A percentile compares a stretch with the other conserved stretches of the same genome.
Conservation (phyloP, 2,797 vertebrate genomes). For the Pseudopleuronectes americanus region DNA sequence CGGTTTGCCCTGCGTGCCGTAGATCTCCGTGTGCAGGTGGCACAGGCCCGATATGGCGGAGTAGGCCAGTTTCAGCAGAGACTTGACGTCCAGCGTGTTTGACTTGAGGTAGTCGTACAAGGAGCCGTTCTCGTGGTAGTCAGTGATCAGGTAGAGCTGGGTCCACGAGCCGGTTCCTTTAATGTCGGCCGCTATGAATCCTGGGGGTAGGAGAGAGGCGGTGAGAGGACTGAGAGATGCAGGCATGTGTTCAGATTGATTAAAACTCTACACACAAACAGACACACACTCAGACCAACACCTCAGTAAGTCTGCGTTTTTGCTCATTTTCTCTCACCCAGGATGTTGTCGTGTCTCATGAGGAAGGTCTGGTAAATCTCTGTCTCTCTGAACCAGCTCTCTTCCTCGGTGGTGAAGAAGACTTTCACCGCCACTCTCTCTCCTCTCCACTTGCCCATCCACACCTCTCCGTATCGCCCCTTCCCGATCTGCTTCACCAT, state of each 20-base stretch:
- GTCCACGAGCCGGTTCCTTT: constrained; percentile 99
- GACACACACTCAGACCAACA: no score
- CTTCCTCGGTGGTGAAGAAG: constrained; percentile 97
- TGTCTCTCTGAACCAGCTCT: constrained; percentile 98
- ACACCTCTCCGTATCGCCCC: constrained; percentile 97
- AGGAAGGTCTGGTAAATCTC: constrained; percentile 99
- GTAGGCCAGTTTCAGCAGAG: constrained; percentile 91
- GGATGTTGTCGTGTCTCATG: constrained; percentile 98
- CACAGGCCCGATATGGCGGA: constrained; percentile 94
- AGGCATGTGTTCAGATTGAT: not conserved
- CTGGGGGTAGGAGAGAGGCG: constrained; percentile 68
- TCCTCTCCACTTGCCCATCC: constrained; percentile 97
- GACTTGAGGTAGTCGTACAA: constrained; percentile 97
- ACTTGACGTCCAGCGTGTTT: constrained; percentile 91
- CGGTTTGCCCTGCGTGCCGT: constrained; percentile 97
- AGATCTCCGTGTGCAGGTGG: constrained; percentile 97
- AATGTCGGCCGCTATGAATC: constrained; percentile 97
- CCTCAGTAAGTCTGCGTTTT: no score
- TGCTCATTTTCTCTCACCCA: constrained; percentile 82
- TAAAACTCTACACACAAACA: no score
- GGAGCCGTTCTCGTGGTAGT: constrained; percentile 97
- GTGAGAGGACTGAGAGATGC: constrained; percentile 6
- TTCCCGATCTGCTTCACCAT: constrained; percentile 99
- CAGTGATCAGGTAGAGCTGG: constrained; percentile 96
- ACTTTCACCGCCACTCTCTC: constrained; percentile 97